Conservation (phyloP, 2,113 vertebrate species). For the Camelus dromedarius region DNA sequence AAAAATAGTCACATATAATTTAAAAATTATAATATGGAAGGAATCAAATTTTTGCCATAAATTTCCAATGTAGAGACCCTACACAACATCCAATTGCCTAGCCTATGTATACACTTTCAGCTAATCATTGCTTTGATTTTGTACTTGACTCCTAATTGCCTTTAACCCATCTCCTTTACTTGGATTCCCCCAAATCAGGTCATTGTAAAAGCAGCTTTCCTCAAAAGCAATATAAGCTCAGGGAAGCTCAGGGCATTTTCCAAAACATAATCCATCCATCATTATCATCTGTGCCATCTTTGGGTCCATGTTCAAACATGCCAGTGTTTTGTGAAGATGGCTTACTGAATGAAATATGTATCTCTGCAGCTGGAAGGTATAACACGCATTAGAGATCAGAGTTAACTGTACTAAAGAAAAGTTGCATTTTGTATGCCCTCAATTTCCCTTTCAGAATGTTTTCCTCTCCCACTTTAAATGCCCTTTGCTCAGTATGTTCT, state of each 20-base stretch:
- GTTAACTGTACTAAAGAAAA: background rate
- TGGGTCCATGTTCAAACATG: background rate
- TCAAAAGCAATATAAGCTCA: background rate
- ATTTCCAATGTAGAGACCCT: background rate
- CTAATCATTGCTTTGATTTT: background rate
- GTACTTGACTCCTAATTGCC: background rate
- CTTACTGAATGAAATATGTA: background rate
- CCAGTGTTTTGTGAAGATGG: background rate
- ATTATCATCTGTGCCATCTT: background rate
- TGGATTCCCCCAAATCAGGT: background rate
- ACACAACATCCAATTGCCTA: background rate
- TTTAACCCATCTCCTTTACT: background rate
- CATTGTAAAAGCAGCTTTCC: background rate
- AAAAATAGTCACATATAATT: slow-evolving; percentile 22
- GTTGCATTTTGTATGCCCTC: background rate
- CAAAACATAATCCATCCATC: background rate
- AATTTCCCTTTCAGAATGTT: background rate
- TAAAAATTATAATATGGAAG: background rate
- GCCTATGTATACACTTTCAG: background rate
- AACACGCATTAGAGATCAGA: background rate
- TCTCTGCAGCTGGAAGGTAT: background rate
- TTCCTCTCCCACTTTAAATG: background rate
- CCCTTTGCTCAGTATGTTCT: background rate
- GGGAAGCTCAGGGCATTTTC: background rate
- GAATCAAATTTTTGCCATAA: background rate